A percentile compares a stretch with the other conserved stretches of the same genome.
These are phyloP conservation scores for Gambelia wislizenii DNA, from an alignment of 2,797 vertebrate species.

Conservation along the genomic window DNA sequence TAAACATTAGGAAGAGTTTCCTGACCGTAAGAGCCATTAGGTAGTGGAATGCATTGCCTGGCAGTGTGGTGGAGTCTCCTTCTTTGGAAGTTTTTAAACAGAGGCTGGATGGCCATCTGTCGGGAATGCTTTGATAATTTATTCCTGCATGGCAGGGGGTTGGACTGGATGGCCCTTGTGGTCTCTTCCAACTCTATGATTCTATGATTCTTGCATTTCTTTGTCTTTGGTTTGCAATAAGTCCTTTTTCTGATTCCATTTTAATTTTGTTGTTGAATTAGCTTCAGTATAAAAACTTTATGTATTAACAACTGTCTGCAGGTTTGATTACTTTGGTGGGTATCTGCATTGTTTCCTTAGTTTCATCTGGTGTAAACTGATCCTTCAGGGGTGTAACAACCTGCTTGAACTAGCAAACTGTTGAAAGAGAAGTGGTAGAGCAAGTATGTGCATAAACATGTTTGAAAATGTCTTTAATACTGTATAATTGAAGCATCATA, in stretches of 20 bases:
- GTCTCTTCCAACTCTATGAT: too few relatives aligned
- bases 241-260: rapidly evolving
- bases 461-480: neutral
- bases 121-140: too few relatives aligned
- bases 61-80: too few relatives aligned
- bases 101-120: too few relatives aligned
- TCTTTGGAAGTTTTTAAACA: too few relatives aligned
- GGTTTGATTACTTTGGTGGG: neutral
- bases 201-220: neutral
- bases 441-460: neutral
- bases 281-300: neutral
- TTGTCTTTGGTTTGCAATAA: neutral
- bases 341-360: conserved; percentile 3
- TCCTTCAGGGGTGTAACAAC: neutral
- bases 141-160: too few relatives aligned
- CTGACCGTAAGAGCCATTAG: too few relatives aligned
- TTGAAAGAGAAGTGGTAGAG: conserved; percentile 38
- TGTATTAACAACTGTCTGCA: neutral
- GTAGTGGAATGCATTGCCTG: too few relatives aligned
- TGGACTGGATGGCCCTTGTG: too few relatives aligned
- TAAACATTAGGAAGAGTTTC: too few relatives aligned
- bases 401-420: neutral
- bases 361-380: conserved; percentile 39
- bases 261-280: neutral
- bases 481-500: conserved; percentile 30